A percentile compares a stretch with the other conserved stretches of the same genome.
These are phyloP conservation scores for Procambarus virginalis DNA, from an alignment of 1,140 invertebrate species.

Conservation along the genomic window DNA sequence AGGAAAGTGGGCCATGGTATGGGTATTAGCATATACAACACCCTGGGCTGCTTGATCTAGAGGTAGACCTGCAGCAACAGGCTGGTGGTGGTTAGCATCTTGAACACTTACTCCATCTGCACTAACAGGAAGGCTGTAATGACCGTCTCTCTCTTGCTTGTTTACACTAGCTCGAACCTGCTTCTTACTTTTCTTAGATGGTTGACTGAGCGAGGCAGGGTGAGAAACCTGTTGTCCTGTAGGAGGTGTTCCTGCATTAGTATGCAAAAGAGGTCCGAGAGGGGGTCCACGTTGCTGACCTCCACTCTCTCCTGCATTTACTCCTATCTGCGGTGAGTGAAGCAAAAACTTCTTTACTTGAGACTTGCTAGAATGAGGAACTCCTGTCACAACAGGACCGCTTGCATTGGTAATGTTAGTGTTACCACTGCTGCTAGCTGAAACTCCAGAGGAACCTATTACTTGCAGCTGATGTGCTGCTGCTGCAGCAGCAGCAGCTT, in stretches of 20 bases:
- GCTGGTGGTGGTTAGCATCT: slow-evolving; percentile 46
- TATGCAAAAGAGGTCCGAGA: slow-evolving; percentile 48
- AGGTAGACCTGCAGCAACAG: slow-evolving; percentile 41
- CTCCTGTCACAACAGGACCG: slow-evolving; percentile 20
- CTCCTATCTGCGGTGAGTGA: slow-evolving; percentile 56
- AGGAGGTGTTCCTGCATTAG: slow-evolving; percentile 28
- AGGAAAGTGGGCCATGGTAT: slow-evolving; percentile 66
- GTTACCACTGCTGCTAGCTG: slow-evolving; percentile 60
- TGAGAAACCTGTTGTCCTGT: slow-evolving; percentile 34
- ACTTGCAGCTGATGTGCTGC: slow-evolving; percentile 71
- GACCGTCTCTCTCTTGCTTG: slow-evolving; percentile 55
- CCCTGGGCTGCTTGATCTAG: slow-evolving; percentile 49
- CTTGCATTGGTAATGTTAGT: slow-evolving; percentile 46
- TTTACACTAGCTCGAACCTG: slow-evolving; percentile 40
- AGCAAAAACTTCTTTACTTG: slow-evolving; percentile 67
- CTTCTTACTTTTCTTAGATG: slow-evolving; percentile 62
- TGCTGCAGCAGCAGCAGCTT: slow-evolving; percentile 72
- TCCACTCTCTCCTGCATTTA: slow-evolving; percentile 41
- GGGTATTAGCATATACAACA: slow-evolving; percentile 67
- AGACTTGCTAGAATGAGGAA: slow-evolving; percentile 57
- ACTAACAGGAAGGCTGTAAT: slow-evolving; percentile 46
- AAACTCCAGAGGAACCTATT: slow-evolving; percentile 47
- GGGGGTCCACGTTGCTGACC: slow-evolving; percentile 51
- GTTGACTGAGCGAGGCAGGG: slow-evolving; percentile 29
- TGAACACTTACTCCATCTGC: slow-evolving; percentile 72